Evolutionary conservation across 2,797 vertebrate genomes (phyloP).

Genomic region (Telmatherina bonti): DNA sequence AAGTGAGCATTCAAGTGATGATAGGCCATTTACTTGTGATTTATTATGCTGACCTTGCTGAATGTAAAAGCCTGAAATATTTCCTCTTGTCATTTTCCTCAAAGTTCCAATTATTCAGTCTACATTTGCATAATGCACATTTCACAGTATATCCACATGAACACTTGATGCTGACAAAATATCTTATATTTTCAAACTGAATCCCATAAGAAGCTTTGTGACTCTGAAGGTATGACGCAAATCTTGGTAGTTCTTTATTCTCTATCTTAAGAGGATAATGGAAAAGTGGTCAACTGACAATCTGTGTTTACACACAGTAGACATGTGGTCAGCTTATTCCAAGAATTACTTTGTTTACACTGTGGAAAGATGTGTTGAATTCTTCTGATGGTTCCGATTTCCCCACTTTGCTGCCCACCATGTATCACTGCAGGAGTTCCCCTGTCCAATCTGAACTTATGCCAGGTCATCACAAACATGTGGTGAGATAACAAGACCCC

Average conservation of each 20-base stretch:
- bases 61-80: constrained; percentile 48
- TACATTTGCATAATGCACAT: neutral
- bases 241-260: neutral
- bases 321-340: constrained; percentile 15
- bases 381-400: constrained; percentile 36
- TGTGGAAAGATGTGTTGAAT: constrained; percentile 27
- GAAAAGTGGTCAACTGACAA: neutral
- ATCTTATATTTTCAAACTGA: constrained; percentile 3
- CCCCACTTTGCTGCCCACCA: constrained; percentile 48
- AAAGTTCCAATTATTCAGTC: constrained; percentile 5
- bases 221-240: neutral
- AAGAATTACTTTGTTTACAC: constrained; percentile 50
- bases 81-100: constrained; percentile 59
- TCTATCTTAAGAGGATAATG: neutral
- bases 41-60: constrained; percentile 51
- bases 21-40: constrained; percentile 32
- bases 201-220: neutral
- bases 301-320: constrained; percentile 16
- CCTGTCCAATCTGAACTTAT: constrained; percentile 39
- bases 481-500: constrained; percentile 65
- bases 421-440: constrained; percentile 48
- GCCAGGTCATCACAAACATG: constrained; percentile 59
- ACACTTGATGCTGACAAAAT: neutral
- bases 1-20: constrained; percentile 28
- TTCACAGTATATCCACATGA: neutral